Percentiles rank a stretch among this genome's conserved stretches.
Evolutionary conservation across 2,888 invertebrate genomes (phyloP).

Genomic region (Seira musarum): DNA sequence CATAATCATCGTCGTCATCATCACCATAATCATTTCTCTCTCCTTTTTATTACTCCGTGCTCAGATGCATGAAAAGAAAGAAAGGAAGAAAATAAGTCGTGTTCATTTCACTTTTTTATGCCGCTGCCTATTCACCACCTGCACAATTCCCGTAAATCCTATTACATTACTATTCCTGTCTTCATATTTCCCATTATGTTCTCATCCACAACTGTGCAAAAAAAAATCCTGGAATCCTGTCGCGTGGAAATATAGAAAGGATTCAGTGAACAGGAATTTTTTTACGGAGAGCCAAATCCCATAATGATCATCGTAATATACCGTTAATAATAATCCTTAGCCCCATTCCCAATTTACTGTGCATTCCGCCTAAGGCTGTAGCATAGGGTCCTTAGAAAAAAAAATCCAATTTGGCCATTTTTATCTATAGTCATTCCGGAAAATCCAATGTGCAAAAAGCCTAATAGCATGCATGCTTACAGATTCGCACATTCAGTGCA

Average conservation of each 20-base stretch:
- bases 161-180: no score
- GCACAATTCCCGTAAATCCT: not conserved
- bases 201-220: not conserved
- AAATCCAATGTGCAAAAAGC: no score
- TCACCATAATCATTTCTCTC: not conserved
- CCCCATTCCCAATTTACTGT: not conserved
- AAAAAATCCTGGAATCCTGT: not conserved
- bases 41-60: no score
- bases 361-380: not conserved
- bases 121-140: not conserved
- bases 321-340: constrained; percentile 38
- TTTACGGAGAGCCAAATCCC: constrained; percentile 29
- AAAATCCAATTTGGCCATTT: constrained; percentile 5
- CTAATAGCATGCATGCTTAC: no score
- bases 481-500: no score
- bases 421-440: no score
- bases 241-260: no score
- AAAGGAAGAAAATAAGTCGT: not conserved
- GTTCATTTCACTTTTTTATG: not conserved
- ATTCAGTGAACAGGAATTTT: no score
- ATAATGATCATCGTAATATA: constrained; percentile 47
- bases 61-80: no score
- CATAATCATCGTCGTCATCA: not conserved
- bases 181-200: not conserved
- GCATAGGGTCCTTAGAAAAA: no score